phyloP scores from a whole-genome alignment of 2,113 vertebrate genomes.

The Labeo catla region DNA sequence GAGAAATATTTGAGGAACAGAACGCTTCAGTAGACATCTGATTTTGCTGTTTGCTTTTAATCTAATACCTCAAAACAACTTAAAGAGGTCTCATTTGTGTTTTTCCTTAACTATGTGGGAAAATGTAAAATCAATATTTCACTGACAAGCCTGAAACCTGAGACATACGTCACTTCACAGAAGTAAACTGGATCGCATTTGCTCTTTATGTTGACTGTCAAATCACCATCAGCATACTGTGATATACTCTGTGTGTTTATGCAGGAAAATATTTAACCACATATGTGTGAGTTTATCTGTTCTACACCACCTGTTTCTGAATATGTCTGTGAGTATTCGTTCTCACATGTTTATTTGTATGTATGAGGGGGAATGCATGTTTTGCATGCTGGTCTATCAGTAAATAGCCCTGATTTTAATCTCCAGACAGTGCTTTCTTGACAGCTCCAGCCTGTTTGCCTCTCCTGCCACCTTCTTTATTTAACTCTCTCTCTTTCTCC shows the following conservation, averaged over 20 bases:
- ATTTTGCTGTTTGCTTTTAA: background rate
- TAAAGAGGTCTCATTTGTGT: background rate
- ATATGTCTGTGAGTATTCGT: background rate
- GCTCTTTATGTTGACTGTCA: background rate
- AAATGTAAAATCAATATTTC: background rate
- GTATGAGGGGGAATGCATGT: conserved; percentile 38
- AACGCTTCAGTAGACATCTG: background rate
- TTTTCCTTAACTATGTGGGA: background rate
- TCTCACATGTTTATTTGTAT: conserved; percentile 33
- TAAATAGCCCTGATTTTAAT: conserved; percentile 79
- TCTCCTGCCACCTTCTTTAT: conserved; percentile 76
- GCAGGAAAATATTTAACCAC: background rate
- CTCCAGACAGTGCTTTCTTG: conserved; percentile 78
- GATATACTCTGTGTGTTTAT: background rate
- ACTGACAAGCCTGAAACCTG: background rate
- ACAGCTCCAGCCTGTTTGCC: conserved; percentile 74
- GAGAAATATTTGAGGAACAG: background rate
- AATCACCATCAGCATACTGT: background rate
- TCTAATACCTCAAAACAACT: background rate
- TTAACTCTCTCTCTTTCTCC: conserved; percentile 56
- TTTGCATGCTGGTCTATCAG: conserved; percentile 68
- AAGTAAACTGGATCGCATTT: background rate
- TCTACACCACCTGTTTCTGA: background rate
- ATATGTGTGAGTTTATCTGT: background rate
- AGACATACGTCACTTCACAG: background rate